Percentiles rank a stretch among this genome's conserved stretches.
phyloP scores from a whole-genome alignment of 2,113 vertebrate species.

The Triplophysa siluroides region DNA sequence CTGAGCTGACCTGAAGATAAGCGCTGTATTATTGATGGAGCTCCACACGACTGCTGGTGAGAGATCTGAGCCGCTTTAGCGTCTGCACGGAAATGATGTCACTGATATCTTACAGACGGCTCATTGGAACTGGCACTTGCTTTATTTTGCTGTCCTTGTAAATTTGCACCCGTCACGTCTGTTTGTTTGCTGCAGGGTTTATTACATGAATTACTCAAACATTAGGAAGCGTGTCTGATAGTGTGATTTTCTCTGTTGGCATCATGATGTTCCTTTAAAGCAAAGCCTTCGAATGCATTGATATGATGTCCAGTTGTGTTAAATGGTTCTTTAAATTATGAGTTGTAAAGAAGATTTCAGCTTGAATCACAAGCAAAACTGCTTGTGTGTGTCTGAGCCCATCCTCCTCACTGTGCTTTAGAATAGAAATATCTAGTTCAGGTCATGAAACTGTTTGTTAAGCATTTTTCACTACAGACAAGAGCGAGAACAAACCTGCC shows the following conservation, averaged over 20 bases:
- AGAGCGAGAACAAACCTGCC: no score
- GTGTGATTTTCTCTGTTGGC: not conserved
- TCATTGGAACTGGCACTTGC: conserved; percentile 49
- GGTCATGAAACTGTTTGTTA: no score
- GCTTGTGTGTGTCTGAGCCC: no score
- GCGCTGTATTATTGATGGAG: conserved; percentile 40
- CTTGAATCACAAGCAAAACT: no score
- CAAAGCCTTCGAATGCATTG: no score
- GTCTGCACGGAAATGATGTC: conserved; percentile 31
- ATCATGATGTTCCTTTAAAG: not conserved
- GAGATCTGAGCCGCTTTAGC: not conserved
- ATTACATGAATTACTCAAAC: not conserved
- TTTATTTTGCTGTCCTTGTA: conserved; percentile 43
- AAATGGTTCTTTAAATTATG: not conserved
- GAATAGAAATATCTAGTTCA: no score
- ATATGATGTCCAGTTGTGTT: no score
- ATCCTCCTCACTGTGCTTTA: no score
- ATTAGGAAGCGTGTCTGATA: not conserved
- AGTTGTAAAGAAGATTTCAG: no score
- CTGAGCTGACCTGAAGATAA: conserved; percentile 15
- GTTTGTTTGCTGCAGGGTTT: conserved; percentile 13
- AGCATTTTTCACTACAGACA: no score
- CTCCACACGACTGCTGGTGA: not conserved
- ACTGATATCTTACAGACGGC: conserved; percentile 46
- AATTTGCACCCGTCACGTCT: conserved; percentile 33